These are phyloP conservation scores for Pocillopora verrucosa DNA, from an alignment of 64 coral and sea anemone genomes.

Conservation along the genomic window DNA sequence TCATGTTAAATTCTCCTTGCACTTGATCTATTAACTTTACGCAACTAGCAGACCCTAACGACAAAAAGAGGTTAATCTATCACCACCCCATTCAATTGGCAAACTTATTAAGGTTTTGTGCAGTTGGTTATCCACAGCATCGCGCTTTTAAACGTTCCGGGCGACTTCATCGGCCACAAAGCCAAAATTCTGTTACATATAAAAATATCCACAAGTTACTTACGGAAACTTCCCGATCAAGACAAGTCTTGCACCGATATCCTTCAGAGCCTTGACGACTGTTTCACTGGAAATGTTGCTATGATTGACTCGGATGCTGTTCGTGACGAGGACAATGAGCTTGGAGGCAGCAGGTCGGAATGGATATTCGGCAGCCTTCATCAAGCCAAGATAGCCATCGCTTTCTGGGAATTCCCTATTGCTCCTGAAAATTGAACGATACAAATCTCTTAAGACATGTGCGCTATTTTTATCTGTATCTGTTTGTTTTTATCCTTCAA, in stretches of 20 bases:
- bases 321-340: slow-evolving; percentile 67
- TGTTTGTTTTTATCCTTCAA: too few relatives aligned
- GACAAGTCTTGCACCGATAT: slow-evolving; percentile 59
- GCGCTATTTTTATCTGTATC: too few relatives aligned
- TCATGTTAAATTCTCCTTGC: too few relatives aligned
- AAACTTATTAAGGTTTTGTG: too few relatives aligned
- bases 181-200: too few relatives aligned
- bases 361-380: slow-evolving; percentile 50
- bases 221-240: slow-evolving; percentile 70
- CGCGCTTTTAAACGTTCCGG: too few relatives aligned
- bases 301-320: slow-evolving; percentile 61
- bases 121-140: too few relatives aligned
- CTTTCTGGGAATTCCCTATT: slow-evolving; percentile 21
- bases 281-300: slow-evolving; percentile 31
- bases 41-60: too few relatives aligned
- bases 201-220: neutral
- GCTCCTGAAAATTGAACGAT: neutral
- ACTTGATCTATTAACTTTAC: too few relatives aligned
- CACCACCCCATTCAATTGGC: too few relatives aligned
- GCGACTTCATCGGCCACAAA: neutral
- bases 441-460: too few relatives aligned
- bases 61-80: too few relatives aligned
- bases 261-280: slow-evolving; percentile 45
- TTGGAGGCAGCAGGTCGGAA: slow-evolving; percentile 71
- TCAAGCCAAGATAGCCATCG: slow-evolving; percentile 70